Evolutionary conservation across 2,888 invertebrate species (phyloP).

Genomic region (Torymus tubicola): DNA sequence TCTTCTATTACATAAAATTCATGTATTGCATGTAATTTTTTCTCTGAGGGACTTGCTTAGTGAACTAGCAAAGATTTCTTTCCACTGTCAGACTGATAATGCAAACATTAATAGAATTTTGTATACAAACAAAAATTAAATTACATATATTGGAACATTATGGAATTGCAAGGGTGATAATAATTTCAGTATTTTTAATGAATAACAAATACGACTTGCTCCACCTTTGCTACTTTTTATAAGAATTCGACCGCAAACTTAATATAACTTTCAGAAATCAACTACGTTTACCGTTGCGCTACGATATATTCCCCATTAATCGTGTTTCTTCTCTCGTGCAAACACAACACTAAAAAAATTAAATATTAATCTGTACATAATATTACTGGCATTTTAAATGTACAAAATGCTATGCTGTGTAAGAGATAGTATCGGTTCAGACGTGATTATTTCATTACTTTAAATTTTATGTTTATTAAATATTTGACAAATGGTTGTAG

Average conservation of each 20-base stretch:
- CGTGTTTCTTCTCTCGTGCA: slow-evolving; percentile 25
- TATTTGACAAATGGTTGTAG: not conserved
- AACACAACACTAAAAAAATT: slow-evolving; percentile 18
- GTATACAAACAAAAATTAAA: slow-evolving; percentile 20
- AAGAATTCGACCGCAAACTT: slow-evolving; percentile 25
- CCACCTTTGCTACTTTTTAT: slow-evolving; percentile 53
- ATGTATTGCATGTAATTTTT: slow-evolving; percentile 1
- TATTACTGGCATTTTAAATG: slow-evolving; percentile 50
- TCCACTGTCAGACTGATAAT: slow-evolving; percentile 51
- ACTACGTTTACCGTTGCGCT: slow-evolving; percentile 20
- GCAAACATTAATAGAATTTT: slow-evolving; percentile 41
- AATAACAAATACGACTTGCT: slow-evolving; percentile 30
- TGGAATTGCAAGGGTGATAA: slow-evolving; percentile 51
- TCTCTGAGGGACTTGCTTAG: slow-evolving; percentile 20
- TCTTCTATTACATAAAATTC: not conserved
- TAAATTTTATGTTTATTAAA: not conserved
- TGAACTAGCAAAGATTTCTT: slow-evolving; percentile 34
- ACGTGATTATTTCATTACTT: slow-evolving; percentile 29
- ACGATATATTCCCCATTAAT: slow-evolving; percentile 16
- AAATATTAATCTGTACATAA: slow-evolving; percentile 52
- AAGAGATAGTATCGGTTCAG: slow-evolving; percentile 22
- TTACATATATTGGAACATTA: slow-evolving; percentile 40
- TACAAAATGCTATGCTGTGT: slow-evolving; percentile 45
- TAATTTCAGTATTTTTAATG: slow-evolving; percentile 52
- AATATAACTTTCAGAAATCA: slow-evolving; percentile 24